Conservation (phyloP, 2,797 vertebrate species). For the Pseudotriccus pelzelni region DNA sequence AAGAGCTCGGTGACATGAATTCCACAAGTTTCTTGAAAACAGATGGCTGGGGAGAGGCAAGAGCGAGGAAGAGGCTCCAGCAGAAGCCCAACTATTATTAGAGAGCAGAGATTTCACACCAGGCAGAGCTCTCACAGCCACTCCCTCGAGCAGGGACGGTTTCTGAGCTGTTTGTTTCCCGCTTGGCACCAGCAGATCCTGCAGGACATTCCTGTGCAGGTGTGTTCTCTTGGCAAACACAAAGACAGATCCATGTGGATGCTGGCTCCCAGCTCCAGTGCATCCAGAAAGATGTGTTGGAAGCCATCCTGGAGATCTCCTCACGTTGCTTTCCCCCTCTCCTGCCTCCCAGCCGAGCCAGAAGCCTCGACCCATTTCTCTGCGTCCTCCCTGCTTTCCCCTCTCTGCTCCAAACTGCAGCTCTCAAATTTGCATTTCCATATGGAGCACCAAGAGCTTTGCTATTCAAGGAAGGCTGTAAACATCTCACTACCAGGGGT, state of each 20-base stretch:
- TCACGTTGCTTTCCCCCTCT: not conserved
- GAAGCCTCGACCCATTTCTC: not conserved
- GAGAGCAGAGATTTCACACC: not conserved
- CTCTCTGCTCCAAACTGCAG: not conserved
- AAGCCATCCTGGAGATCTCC: rapidly evolving
- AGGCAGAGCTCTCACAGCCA: not conserved
- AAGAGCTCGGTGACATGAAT: not conserved
- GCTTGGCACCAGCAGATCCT: not conserved
- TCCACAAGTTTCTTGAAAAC: constrained; percentile 30
- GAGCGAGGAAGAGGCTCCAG: not conserved
- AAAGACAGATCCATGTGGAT: not conserved
- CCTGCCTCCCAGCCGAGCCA: rapidly evolving
- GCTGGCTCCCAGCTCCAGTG: not conserved
- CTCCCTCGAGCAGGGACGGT: not conserved
- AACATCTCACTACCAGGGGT: not conserved
- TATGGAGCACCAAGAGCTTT: not conserved
- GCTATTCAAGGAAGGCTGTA: not conserved
- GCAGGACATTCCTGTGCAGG: not conserved
- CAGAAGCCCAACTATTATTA: constrained; percentile 22
- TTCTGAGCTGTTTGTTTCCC: not conserved
- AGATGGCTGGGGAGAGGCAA: constrained; percentile 44
- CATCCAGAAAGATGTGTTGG: rapidly evolving
- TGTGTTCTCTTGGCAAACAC: not conserved
- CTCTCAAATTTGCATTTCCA: not conserved
- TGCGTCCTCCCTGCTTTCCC: not conserved